A percentile compares a stretch with the other conserved stretches of the same genome.
These are phyloP conservation scores for Excalfactoria chinensis DNA, from an alignment of 2,113 vertebrate genomes.

Conservation along the genomic window DNA sequence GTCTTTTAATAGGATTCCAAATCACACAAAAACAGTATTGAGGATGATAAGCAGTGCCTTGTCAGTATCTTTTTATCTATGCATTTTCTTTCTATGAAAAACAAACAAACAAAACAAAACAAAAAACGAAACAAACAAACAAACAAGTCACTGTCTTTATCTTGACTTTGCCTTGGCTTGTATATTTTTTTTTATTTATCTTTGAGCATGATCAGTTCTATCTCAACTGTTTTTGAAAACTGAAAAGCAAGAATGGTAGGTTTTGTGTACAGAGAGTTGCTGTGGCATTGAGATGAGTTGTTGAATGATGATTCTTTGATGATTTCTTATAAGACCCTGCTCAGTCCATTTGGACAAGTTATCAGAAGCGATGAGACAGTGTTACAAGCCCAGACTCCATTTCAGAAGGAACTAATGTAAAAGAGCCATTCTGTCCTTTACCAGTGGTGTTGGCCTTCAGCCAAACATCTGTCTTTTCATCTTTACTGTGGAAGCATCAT, in stretches of 20 bases:
- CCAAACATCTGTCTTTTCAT: neutral
- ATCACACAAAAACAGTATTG: neutral
- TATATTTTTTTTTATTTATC: neutral
- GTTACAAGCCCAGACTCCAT: neutral
- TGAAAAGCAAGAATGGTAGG: neutral
- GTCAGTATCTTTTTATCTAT: neutral
- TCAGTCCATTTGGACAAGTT: neutral
- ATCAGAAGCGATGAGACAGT: neutral
- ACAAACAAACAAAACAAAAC: too few relatives aligned
- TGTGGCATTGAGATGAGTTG: neutral
- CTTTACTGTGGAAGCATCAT: neutral
- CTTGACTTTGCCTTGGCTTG: neutral
- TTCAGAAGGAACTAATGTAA: neutral
- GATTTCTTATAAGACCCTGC: neutral
- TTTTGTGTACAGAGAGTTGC: neutral
- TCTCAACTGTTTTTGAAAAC: neutral
- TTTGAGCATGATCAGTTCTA: neutral
- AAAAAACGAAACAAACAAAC: too few relatives aligned
- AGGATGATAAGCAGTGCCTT: neutral
- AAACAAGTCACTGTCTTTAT: accelerated
- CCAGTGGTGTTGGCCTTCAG: neutral
- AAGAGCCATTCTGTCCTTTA: neutral
- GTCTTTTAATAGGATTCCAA: neutral
- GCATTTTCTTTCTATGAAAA: neutral
- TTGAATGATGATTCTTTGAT: neutral